Conservation (phyloP, 1,140 invertebrate genomes). For the Penaeus chinensis region DNA sequence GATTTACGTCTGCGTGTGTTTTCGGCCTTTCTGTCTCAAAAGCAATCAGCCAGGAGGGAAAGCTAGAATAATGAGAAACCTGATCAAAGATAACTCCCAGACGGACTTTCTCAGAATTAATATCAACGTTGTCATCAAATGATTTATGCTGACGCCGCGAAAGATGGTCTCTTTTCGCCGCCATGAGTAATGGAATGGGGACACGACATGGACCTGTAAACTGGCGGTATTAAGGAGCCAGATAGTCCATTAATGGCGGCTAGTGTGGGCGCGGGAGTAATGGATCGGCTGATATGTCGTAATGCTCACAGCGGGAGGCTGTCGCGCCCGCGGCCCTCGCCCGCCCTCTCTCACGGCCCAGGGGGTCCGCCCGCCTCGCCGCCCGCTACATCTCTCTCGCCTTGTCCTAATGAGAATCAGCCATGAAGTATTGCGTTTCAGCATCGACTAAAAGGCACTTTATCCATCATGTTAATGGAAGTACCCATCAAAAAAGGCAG, state of each 20-base stretch:
- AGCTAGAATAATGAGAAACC: neutral
- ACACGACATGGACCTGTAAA: conserved; percentile 60
- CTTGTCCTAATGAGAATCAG: no score
- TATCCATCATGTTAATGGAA: no score
- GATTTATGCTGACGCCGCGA: conserved; percentile 45
- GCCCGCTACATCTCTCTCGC: no score
- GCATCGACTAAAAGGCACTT: no score
- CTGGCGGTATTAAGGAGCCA: conserved; percentile 57
- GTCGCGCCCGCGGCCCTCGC: conserved; percentile 14
- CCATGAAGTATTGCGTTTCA: no score
- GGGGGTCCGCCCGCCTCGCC: conserved; percentile 1
- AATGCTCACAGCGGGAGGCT: conserved; percentile 48
- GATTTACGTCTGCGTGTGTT: no score
- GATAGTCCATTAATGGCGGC: conserved; percentile 57
- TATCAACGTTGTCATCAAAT: conserved; percentile 48
- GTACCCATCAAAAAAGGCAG: no score
- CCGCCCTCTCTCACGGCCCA: conserved; percentile 28
- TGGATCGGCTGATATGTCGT: conserved; percentile 59
- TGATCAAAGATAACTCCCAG: neutral
- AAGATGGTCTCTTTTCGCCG: conserved; percentile 54
- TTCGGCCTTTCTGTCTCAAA: no score
- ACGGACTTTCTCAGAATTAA: conserved; percentile 38
- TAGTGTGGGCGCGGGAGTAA: conserved; percentile 53
- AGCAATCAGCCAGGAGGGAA: neutral
- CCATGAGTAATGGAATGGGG: conserved; percentile 58